Conservation (phyloP, 2,113 vertebrate species). For the Morone saxatilis region DNA sequence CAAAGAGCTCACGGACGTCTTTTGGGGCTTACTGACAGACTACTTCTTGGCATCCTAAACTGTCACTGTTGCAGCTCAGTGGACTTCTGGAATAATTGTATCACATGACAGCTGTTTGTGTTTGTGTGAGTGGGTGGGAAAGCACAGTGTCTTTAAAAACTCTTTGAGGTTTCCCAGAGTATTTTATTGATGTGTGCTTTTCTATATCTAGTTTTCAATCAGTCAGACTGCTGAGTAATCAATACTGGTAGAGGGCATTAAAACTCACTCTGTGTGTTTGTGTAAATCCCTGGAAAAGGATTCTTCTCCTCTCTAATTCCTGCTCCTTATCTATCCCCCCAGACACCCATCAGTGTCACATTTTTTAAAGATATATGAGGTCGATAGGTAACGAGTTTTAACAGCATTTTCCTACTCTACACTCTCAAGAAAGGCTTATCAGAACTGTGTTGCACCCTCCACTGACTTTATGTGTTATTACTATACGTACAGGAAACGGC, state of each 20-base stretch:
- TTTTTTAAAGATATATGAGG: slow-evolving; percentile 64
- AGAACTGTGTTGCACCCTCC: not conserved
- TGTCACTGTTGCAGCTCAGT: slow-evolving; percentile 4
- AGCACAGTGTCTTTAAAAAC: slow-evolving; percentile 42
- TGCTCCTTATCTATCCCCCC: slow-evolving; percentile 70
- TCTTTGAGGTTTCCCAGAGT: slow-evolving; percentile 37
- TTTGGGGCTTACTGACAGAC: not conserved
- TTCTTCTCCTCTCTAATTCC: slow-evolving; percentile 59
- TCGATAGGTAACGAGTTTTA: slow-evolving; percentile 60
- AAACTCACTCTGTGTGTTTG: slow-evolving; percentile 58
- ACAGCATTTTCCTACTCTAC: slow-evolving; percentile 13
- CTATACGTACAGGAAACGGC: not conserved
- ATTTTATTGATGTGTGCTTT: slow-evolving; percentile 70
- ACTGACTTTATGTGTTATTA: slow-evolving; percentile 15
- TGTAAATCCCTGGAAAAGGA: slow-evolving; percentile 50
- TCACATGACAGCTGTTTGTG: slow-evolving; percentile 7
- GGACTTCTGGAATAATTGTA: slow-evolving; percentile 14
- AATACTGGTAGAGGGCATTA: slow-evolving; percentile 73
- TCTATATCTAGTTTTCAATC: slow-evolving; percentile 73
- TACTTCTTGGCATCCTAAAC: not conserved
- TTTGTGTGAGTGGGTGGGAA: slow-evolving; percentile 22
- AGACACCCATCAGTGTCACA: slow-evolving; percentile 76
- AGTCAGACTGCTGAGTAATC: slow-evolving; percentile 72
- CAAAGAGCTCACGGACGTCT: not conserved
- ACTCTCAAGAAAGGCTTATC: slow-evolving; percentile 12